Conservation (phyloP, 2,797 vertebrate genomes). For the Coregonus sp. region DNA sequence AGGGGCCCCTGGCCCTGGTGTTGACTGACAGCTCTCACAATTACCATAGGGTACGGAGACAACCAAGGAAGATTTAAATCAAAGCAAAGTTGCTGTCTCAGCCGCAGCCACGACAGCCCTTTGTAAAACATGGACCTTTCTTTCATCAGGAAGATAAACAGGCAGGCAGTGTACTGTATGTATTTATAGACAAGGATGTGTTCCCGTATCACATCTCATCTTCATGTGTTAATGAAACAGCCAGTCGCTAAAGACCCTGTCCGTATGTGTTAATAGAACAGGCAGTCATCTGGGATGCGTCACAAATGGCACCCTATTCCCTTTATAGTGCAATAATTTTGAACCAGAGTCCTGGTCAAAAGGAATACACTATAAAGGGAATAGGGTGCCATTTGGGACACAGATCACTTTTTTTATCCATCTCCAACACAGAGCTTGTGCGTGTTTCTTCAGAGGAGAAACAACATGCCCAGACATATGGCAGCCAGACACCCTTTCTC, state of each 20-base stretch:
- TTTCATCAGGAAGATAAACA: conserved; percentile 43
- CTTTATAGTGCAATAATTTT: not conserved
- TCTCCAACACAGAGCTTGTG: conserved; percentile 2
- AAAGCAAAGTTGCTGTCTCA: conserved; percentile 18
- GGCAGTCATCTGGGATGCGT: conserved; percentile 6
- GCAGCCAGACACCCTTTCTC: conserved; percentile 13
- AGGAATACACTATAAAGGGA: not conserved
- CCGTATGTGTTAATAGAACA: conserved; percentile 37
- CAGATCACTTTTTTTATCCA: not conserved
- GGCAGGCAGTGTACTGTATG: not conserved
- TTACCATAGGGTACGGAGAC: conserved; percentile 18
- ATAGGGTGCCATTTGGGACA: not conserved
- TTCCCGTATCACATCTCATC: conserved; percentile 51
- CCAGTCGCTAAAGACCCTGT: conserved; percentile 29
- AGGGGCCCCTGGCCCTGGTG: not conserved
- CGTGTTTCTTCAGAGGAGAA: conserved; percentile 30
- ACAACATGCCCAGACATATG: conserved; percentile 42
- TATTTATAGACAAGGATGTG: conserved; percentile 45
- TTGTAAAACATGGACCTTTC: not conserved
- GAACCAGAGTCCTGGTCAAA: not conserved
- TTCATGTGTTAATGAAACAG: conserved; percentile 67
- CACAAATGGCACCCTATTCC: not conserved
- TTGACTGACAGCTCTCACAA: conserved; percentile 25
- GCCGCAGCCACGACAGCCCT: not conserved
- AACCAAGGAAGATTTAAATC: conserved; percentile 26